Evolutionary conservation across 2,888 invertebrate species (phyloP).

Genomic region (Timandra comae): DNA sequence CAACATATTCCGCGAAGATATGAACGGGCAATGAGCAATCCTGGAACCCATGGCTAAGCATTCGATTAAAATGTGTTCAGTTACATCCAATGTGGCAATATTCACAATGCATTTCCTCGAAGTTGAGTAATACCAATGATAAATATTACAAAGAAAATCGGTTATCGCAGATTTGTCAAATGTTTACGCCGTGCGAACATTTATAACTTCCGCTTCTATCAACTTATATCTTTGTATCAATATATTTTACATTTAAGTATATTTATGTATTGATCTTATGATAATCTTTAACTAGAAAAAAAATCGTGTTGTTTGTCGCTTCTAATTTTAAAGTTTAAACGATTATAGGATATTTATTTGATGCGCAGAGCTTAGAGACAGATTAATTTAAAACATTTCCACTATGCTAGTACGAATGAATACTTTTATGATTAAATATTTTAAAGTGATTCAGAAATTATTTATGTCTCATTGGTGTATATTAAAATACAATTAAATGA

Average conservation of each 20-base stretch:
- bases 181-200: neutral
- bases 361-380: too few species aligned
- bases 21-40: conserved; percentile 33
- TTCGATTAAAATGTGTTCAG: conserved; percentile 51
- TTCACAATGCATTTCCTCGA: conserved; percentile 48
- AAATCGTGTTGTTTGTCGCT: too few species aligned
- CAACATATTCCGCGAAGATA: conserved; percentile 1
- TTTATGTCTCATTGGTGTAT: too few species aligned
- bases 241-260: neutral
- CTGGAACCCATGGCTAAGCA: conserved; percentile 63
- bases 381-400: too few species aligned
- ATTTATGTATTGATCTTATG: neutral
- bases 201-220: neutral
- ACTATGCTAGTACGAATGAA: too few species aligned
- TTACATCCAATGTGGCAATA: conserved; percentile 38
- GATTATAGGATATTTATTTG: too few species aligned
- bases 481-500: too few species aligned
- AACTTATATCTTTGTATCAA: neutral
- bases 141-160: conserved; percentile 35
- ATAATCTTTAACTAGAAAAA: too few species aligned
- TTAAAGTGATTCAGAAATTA: too few species aligned
- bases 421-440: too few species aligned
- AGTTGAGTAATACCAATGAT: conserved; percentile 49
- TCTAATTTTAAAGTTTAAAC: too few species aligned
- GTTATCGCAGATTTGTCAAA: conserved; percentile 21